Conservation (phyloP, 1,140 invertebrate species). For the Bombus superbus region DNA sequence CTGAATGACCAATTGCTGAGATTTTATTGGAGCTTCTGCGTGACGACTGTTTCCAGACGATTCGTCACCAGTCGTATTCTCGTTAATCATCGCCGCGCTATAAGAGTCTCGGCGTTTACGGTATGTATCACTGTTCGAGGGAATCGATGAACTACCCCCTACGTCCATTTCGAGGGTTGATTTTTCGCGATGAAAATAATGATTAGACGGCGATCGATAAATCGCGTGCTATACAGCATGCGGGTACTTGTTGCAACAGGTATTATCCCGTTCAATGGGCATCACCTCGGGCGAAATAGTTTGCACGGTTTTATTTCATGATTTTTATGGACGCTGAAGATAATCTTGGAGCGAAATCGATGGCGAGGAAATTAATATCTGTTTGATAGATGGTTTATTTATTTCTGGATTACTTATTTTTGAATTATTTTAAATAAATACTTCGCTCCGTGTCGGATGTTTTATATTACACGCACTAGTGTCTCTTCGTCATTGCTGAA, state of each 20-base stretch:
- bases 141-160: conserved; percentile 21
- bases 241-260: not conserved
- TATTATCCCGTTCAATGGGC: not conserved
- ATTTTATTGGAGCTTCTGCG: not conserved
- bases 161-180: conserved; percentile 42
- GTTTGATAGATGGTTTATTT: not conserved
- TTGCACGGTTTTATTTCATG: not conserved
- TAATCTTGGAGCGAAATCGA: not conserved
- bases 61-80: conserved; percentile 55
- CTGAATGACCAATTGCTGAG: conserved; percentile 11
- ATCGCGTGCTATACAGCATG: not conserved
- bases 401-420: not conserved
- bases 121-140: conserved; percentile 31
- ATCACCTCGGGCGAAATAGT: not conserved
- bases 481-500: too few species aligned
- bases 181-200: conserved; percentile 38
- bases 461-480: too few species aligned
- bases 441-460: too few species aligned
- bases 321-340: not conserved
- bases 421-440: too few species aligned
- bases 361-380: not conserved
- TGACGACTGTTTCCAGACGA: conserved; percentile 8
- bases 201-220: conserved; percentile 11
- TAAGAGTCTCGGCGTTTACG: conserved; percentile 71
- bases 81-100: conserved; percentile 67